These are phyloP conservation scores for Xylota sylvarum DNA, from an alignment of 2,888 invertebrate species.

Conservation along the genomic window DNA sequence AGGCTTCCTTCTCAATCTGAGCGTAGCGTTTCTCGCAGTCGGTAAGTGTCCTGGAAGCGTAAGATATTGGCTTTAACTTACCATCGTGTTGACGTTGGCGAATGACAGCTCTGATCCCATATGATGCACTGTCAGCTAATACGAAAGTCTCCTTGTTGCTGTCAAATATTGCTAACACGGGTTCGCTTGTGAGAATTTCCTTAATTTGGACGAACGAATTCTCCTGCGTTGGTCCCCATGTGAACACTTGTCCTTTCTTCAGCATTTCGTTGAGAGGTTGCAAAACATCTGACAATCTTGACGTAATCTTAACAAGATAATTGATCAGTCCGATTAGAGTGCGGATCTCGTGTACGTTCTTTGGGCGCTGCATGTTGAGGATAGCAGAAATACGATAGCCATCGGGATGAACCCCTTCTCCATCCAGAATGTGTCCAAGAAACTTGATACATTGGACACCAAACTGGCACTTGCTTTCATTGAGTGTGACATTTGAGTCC, in stretches of 20 bases:
- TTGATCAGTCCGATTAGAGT: slow-evolving; percentile 28
- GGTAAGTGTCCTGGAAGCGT: too few relatives aligned
- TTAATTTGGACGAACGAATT: slow-evolving; percentile 8
- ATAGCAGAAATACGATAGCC: slow-evolving; percentile 9
- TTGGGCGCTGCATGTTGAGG: not conserved
- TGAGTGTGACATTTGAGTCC: slow-evolving; percentile 5
- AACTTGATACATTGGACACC: slow-evolving; percentile 14
- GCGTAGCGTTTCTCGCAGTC: too few relatives aligned
- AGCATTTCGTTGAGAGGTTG: too few relatives aligned
- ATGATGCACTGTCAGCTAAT: slow-evolving; percentile 19
- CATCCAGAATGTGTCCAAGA: too few relatives aligned
- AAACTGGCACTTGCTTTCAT: slow-evolving; percentile 25
- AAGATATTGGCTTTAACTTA: too few relatives aligned
- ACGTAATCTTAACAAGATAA: too few relatives aligned
- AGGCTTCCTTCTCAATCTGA: slow-evolving; percentile 32
- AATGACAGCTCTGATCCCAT: slow-evolving; percentile 20
- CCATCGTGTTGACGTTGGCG: too few relatives aligned
- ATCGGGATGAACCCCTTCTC: slow-evolving; percentile 18
- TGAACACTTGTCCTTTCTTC: not conserved
- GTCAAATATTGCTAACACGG: slow-evolving; percentile 14
- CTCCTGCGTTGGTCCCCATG: not conserved
- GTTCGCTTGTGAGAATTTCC: slow-evolving; percentile 1
- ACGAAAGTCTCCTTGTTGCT: not conserved
- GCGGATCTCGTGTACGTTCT: slow-evolving; percentile 10
- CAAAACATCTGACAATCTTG: too few relatives aligned